Conservation (phyloP, 2,113 vertebrate species). For the Rhegmatorhina hoffmannsi region DNA sequence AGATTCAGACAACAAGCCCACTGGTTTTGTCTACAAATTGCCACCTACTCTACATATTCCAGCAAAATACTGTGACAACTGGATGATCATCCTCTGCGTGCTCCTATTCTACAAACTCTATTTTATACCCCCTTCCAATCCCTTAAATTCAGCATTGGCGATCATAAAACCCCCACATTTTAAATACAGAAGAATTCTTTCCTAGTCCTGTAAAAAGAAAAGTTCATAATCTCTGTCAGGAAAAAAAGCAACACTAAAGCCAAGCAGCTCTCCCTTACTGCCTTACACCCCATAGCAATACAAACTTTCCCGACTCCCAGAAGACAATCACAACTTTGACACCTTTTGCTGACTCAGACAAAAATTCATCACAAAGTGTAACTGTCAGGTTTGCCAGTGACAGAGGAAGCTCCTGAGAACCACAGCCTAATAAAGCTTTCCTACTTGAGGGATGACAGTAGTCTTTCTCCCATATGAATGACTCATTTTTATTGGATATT, state of each 20-base stretch:
- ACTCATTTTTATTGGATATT: not conserved
- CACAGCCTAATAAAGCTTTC: not conserved
- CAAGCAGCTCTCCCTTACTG: not conserved
- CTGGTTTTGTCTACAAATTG: slow-evolving; percentile 7
- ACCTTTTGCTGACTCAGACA: not conserved
- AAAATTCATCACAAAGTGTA: not conserved
- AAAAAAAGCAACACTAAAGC: not conserved
- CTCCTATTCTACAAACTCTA: not conserved
- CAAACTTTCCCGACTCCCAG: not conserved
- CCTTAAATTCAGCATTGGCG: not conserved
- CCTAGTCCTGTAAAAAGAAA: not conserved
- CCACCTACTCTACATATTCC: not conserved
- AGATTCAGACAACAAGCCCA: slow-evolving; percentile 25
- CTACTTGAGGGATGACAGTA: not conserved
- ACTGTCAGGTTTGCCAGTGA: not conserved
- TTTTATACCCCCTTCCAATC: not conserved
- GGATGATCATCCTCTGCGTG: not conserved
- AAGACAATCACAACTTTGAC: not conserved
- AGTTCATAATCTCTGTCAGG: not conserved
- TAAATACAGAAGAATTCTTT: not conserved
- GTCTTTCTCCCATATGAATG: not conserved
- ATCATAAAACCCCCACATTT: not conserved
- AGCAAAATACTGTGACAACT: not conserved
- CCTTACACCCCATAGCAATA: not conserved
- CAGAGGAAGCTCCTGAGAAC: slow-evolving; percentile 10